Base-by-base conservation (phyloP, 92 coral and sea anemone species). In the Anthopleura xanthogrammica region DNA sequence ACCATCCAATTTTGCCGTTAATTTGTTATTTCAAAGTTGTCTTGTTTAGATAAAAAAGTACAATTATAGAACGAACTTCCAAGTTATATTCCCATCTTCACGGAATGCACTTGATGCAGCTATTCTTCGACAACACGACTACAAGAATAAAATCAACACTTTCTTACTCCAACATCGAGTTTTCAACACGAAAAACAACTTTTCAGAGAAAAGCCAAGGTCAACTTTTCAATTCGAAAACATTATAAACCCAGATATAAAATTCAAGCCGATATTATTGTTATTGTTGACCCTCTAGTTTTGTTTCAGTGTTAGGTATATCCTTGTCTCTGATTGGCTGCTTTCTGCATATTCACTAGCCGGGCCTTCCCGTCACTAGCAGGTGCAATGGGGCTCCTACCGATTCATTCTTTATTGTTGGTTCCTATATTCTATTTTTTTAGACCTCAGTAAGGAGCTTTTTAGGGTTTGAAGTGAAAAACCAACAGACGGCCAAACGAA, bases 261-360 rank as follows among this genome's bases (percentile, higher is more conserved):
- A 23, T 60, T 16, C 70, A 71, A 40, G 43, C n/a, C 77, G 2
- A 20, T 62, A 20, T 81, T 70, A 70, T 71, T 81, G 55, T 70
- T 9, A 70, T 81, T 81, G 19, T 81, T 16, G 64, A 17, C 6
- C 83, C 76, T 14, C 72, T 56, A 79, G 75, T 81, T 81, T 77
- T 77, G 60, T 77, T 77, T 81, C 46, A 22, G 42, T 68, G 64
- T 62, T n/a, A 14, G 60, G 16, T 52, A 14, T 43, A 11, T 2
- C 39, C 75, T 29, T 4, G 23, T 48, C 39, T 70, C 17, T 81
- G 84, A 81, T 81, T 81, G 84, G 84, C 9, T 68, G 68, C 46
- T 70, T 17, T 57, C 16, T 42, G 54, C 23, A 60, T 71, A 43
- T 81, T 70, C 29, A 71, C 52, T 68, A 70, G 77, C 68, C 9